Percentiles rank a stretch among this genome's conserved stretches.
Evolutionary conservation across 1,140 invertebrate species (phyloP).

Genomic region (Xylocopa sonorina): DNA sequence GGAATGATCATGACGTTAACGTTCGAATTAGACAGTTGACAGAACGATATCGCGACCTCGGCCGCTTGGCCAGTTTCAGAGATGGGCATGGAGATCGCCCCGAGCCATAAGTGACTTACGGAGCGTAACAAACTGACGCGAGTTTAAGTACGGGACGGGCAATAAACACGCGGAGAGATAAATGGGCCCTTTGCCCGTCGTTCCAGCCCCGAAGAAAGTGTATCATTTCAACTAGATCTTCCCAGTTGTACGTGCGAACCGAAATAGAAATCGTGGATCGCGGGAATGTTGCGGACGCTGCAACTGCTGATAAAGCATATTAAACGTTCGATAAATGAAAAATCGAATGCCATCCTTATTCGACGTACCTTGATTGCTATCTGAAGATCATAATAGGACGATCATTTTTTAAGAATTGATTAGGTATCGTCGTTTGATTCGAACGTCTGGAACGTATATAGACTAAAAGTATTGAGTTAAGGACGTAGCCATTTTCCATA

Average conservation of each 20-base stretch:
- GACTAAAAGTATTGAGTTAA: too few relatives aligned
- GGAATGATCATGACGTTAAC: conserved; percentile 33
- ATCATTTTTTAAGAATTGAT: too few relatives aligned
- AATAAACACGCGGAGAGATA: conserved; percentile 81
- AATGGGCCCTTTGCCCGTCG: conserved; percentile 69
- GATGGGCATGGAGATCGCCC: conserved; percentile 48
- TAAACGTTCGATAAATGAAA: not conserved
- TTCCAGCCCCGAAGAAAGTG: conserved; percentile 57
- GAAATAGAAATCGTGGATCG: conserved; percentile 16
- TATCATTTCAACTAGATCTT: conserved; percentile 38
- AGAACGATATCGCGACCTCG: conserved; percentile 40
- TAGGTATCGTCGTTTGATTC: too few relatives aligned
- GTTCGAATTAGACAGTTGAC: conserved; percentile 44
- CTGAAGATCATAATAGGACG: too few relatives aligned
- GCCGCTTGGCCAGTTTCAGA: not conserved
- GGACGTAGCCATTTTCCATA: too few relatives aligned
- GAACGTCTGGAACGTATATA: too few relatives aligned
- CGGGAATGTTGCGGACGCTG: not conserved
- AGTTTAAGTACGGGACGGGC: conserved; percentile 79
- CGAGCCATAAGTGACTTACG: conserved; percentile 80
- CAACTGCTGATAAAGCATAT: not conserved
- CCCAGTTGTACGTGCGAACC: conserved; percentile 26
- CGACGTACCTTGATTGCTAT: too few relatives aligned
- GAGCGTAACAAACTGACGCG: conserved; percentile 81
- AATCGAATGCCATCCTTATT: too few relatives aligned